Base-by-base conservation (phyloP, 2,888 invertebrate species). In the Acanthococcus lagerstroemiae region DNA sequence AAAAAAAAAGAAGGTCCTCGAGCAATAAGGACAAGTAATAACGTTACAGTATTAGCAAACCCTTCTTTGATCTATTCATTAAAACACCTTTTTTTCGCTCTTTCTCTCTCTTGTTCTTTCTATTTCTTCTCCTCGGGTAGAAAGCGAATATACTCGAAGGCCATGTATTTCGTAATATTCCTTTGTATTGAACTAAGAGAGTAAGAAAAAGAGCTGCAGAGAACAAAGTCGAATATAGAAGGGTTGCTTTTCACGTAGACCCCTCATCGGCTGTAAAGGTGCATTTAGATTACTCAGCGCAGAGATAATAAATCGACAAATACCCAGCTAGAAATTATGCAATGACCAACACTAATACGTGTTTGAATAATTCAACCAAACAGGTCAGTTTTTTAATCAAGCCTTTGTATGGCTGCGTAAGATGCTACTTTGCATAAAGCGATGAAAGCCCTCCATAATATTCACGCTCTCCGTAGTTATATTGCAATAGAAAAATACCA, bases 11-110 rank as follows among this genome's bases (percentile, higher is more conserved):
- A 37, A 37, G 37, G 37, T 9, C 12, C n/a, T 2, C 37, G n/a
- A 3, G 12, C 3, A 15, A 37, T n/a, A n/a, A n/a, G n/a, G 25
- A 57, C 27, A 48, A 50, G 48, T 58, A 46, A 46, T 50, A 48
- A 50, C 48, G 60, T 25, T 50, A 61, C 60, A 61, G 30, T 46
- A 61, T 61, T 52, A 61, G n/a, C n/a, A 21, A 50, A 61, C 50
- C 60, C 50, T 30, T 61, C 30, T n/a, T 19, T 30, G 30, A 61
- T 50, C 50, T 50, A 46, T 46, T 61, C 24, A 50, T 61, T 6
- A 19, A 57, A 61, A 61, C 25, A 37, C 37, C 37, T 37, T 37
- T 37, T 37, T n/a, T 37, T 37, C n/a, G n/a, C n/a, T n/a, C n/a
- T 3, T 37, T 37, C 12, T 37, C 37, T 37, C 37, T 37, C 3